These are phyloP conservation scores for Synergus umbraculus DNA, from an alignment of 2,888 invertebrate genomes.

Conservation along the genomic window DNA sequence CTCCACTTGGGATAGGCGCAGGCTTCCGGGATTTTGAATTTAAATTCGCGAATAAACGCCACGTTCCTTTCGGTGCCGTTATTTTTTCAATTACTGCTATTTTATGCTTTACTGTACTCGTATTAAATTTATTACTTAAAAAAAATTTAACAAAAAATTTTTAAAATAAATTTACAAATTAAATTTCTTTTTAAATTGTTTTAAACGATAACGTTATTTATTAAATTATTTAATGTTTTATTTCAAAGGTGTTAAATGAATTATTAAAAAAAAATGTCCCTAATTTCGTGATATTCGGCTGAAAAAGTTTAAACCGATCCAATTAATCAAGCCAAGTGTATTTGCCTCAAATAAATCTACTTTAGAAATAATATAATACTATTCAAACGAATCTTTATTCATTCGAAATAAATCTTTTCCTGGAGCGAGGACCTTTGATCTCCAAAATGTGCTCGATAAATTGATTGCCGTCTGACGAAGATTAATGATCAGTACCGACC, in stretches of 20 bases:
- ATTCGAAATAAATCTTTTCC: conserved; percentile 25
- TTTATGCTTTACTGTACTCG: neutral
- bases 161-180: too few relatives aligned
- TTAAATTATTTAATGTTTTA: too few relatives aligned
- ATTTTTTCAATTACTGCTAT: neutral
- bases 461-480: conserved; percentile 24
- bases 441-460: conserved; percentile 35
- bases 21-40: conserved; percentile 35
- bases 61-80: neutral
- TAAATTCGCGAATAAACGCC: conserved; percentile 20
- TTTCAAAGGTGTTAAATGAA: too few relatives aligned
- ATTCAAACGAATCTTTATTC: neutral
- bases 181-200: too few relatives aligned
- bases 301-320: neutral
- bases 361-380: conserved; percentile 16
- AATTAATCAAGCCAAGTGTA: conserved; percentile 1
- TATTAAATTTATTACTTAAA: too few relatives aligned
- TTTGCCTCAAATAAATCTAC: conserved; percentile 14
- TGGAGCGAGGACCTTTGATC: conserved; percentile 14
- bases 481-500: conserved; percentile 14
- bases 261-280: neutral
- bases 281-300: neutral
- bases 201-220: too few relatives aligned
- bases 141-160: too few relatives aligned
- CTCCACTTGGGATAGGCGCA: conserved; percentile 20